These are phyloP conservation scores for Anorthoa munda DNA, from an alignment of 2,888 invertebrate species.

Conservation along the genomic window DNA sequence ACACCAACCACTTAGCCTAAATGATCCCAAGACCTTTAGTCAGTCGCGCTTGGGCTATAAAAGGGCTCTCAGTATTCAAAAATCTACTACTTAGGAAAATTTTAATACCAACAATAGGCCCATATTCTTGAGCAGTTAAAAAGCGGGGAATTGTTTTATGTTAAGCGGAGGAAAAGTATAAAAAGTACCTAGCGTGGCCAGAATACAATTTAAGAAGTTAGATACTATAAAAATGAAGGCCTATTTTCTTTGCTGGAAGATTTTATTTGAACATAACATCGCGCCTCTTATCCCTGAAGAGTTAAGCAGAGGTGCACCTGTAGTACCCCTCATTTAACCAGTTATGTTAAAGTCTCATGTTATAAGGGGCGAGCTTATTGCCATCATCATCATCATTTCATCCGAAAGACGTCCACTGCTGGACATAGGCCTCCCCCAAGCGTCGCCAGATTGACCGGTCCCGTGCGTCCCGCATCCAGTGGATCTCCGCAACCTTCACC, in stretches of 20 bases:
- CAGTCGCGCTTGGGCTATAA: conserved; percentile 29
- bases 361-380: too few relatives aligned
- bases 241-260: conserved; percentile 10
- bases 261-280: neutral
- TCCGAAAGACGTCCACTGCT: too few relatives aligned
- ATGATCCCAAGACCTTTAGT: conserved; percentile 23
- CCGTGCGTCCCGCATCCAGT: too few relatives aligned
- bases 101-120: conserved; percentile 47
- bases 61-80: conserved; percentile 38
- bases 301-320: too few relatives aligned
- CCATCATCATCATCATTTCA: too few relatives aligned
- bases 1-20: conserved; percentile 47
- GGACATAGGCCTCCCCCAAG: too few relatives aligned
- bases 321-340: too few relatives aligned
- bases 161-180: conserved; percentile 26
- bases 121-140: conserved; percentile 41
- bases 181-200: conserved; percentile 4
- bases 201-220: conserved; percentile 26
- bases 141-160: conserved; percentile 45
- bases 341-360: too few relatives aligned
- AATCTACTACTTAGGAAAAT: conserved; percentile 17
- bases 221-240: conserved; percentile 1
- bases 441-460: too few relatives aligned
- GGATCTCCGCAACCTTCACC: too few relatives aligned
- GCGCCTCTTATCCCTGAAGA: too few relatives aligned